These are phyloP conservation scores for Sinella curviseta DNA, from an alignment of 1,140 invertebrate species.

Conservation along the genomic window DNA sequence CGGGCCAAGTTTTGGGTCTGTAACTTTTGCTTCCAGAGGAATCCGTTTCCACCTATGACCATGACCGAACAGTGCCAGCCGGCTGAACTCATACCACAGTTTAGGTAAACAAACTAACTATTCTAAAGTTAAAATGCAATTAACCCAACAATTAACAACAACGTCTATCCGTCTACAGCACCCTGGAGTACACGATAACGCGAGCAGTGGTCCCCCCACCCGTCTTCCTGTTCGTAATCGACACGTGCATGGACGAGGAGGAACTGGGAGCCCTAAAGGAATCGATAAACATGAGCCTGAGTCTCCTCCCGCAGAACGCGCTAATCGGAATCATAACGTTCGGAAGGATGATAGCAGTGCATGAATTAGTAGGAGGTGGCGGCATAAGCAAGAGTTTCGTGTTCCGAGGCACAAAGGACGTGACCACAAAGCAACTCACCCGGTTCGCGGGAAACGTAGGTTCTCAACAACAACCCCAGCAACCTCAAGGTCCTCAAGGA, in stretches of 20 bases:
- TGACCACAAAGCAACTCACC: constrained; percentile 92
- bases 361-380: constrained; percentile 72
- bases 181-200: constrained; percentile 96
- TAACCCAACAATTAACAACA: neutral
- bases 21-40: constrained; percentile 98
- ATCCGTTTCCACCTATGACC: constrained; percentile 93
- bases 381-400: constrained; percentile 96
- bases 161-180: constrained; percentile 54
- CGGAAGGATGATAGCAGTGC: constrained; percentile 91
- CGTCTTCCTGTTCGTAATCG: constrained; percentile 93
- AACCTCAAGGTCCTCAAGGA: too few species aligned
- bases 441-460: constrained; percentile 86
- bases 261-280: constrained; percentile 94
- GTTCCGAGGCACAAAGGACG: constrained; percentile 96
- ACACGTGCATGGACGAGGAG: constrained; percentile 98
- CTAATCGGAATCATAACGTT: constrained; percentile 96
- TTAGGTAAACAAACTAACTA: too few species aligned
- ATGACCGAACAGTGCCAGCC: constrained; percentile 98
- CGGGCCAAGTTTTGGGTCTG: constrained; percentile 97
- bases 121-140: too few species aligned
- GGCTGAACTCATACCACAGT: constrained; percentile 94
- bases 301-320: constrained; percentile 91
- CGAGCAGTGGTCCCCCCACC: constrained; percentile 88
- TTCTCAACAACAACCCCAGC: constrained; percentile 31
- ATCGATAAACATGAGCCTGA: constrained; percentile 93